Evolutionary conservation across 1,140 invertebrate species (phyloP).

Genomic region (Thaumetopoea pityocampa): DNA sequence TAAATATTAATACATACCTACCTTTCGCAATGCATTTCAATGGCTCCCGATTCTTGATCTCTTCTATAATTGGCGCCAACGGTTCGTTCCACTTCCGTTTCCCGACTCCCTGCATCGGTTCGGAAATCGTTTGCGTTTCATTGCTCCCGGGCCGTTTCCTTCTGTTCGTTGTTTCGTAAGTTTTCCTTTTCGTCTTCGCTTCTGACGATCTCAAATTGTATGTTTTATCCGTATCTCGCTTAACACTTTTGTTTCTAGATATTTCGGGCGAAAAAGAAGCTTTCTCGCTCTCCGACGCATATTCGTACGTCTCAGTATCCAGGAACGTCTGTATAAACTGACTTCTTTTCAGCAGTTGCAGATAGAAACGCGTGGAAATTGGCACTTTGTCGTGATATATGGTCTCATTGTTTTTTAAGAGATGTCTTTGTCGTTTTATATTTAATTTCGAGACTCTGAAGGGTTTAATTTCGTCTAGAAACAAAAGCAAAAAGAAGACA

Average conservation of each 20-base stretch:
- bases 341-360: constrained; percentile 58
- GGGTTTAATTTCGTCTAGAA: constrained; percentile 39
- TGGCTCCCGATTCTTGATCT: constrained; percentile 49
- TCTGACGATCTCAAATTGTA: constrained; percentile 61
- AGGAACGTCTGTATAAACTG: constrained; percentile 53
- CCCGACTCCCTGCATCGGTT: constrained; percentile 13
- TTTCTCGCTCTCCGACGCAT: constrained; percentile 55
- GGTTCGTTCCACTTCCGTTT: constrained; percentile 43
- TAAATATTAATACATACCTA: neutral
- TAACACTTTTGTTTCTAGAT: constrained; percentile 28
- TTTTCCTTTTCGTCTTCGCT: constrained; percentile 52
- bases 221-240: constrained; percentile 35
- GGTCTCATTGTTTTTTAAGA: constrained; percentile 56
- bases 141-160: constrained; percentile 23
- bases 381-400: constrained; percentile 65
- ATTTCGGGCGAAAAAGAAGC: constrained; percentile 34
- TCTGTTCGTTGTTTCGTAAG: constrained; percentile 36
- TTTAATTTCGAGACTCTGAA: constrained; percentile 27
- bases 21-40: constrained; percentile 56
- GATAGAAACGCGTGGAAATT: constrained; percentile 58
- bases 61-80: constrained; percentile 57
- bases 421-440: constrained; percentile 42
- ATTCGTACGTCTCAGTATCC: constrained; percentile 53
- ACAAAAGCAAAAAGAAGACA: neutral
- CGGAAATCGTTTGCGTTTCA: constrained; percentile 18